Percentiles rank a stretch among this genome's conserved stretches.
Evolutionary conservation across 2,888 invertebrate genomes (phyloP).

Genomic region (Pristionchus exspectatus): DNA sequence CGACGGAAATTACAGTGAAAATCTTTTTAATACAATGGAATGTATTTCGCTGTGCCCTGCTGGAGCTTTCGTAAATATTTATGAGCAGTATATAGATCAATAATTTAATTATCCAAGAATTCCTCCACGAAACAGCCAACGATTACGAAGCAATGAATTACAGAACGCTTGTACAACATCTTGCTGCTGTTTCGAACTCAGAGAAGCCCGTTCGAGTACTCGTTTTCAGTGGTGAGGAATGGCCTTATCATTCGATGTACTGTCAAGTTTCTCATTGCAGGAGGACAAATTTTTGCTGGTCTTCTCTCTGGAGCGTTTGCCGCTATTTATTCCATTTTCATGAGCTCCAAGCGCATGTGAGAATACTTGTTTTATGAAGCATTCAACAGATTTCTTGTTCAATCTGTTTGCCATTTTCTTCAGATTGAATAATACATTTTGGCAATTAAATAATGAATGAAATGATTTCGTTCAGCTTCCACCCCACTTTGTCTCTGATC

Average conservation of each 20-base stretch:
- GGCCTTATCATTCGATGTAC: background rate
- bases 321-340: background rate
- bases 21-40: no score
- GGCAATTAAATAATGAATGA: no score
- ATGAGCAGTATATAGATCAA: background rate
- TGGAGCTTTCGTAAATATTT: background rate
- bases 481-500: background rate
- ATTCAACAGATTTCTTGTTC: no score
- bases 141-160: no score
- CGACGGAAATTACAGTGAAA: no score
- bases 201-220: background rate
- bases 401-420: no score
- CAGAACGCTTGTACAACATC: background rate
- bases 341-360: background rate
- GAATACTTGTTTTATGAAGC: background rate
- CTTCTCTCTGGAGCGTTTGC: background rate
- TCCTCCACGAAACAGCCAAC: no score
- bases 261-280: background rate
- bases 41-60: no score
- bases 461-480: background rate
- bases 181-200: background rate
- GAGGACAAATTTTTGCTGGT: background rate
- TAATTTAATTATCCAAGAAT: background rate
- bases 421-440: no score
- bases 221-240: background rate